Conservation (phyloP, 2,888 invertebrate genomes). For the Volucella zonaria region DNA sequence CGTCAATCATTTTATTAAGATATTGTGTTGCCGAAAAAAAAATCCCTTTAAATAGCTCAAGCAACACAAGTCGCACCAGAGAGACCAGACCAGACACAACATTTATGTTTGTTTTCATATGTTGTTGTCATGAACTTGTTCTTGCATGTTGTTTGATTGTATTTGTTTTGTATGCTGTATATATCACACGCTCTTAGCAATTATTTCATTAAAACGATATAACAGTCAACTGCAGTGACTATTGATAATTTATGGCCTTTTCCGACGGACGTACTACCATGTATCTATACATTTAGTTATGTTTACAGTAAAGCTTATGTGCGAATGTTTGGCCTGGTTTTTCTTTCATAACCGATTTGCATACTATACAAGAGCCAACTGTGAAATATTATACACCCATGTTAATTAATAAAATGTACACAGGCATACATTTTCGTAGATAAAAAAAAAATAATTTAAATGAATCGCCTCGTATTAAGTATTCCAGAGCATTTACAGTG, state of each 20-base stretch:
- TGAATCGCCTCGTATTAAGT: neutral
- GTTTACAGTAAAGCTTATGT: constrained; percentile 40
- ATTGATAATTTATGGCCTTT: constrained; percentile 75
- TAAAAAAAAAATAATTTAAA: constrained; percentile 20
- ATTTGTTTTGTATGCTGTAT: constrained; percentile 26
- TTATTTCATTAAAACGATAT: constrained; percentile 77
- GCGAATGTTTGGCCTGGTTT: constrained; percentile 56
- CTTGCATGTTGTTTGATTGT: constrained; percentile 2
- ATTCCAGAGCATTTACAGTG: constrained; percentile 27
- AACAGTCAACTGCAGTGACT: constrained; percentile 76
- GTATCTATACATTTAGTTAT: constrained; percentile 45
- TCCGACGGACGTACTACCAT: constrained; percentile 59
- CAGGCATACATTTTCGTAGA: constrained; percentile 21
- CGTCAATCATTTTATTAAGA: constrained; percentile 77
- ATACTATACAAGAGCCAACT: constrained; percentile 55
- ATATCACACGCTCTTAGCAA: constrained; percentile 74
- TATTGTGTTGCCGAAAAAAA: constrained; percentile 64
- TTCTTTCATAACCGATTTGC: constrained; percentile 57
- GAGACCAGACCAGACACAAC: constrained; percentile 28
- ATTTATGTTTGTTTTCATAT: constrained; percentile 48
- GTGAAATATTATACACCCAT: constrained; percentile 64
- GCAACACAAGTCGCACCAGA: constrained; percentile 13
- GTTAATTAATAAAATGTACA: constrained; percentile 67
- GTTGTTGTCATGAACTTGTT: constrained; percentile 10
- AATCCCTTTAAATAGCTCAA: constrained; percentile 40